A percentile compares a stretch with the other conserved stretches of the same genome.
Conservation (phyloP, 2,113 vertebrate genomes). For the Psilopogon haemacephalus region DNA sequence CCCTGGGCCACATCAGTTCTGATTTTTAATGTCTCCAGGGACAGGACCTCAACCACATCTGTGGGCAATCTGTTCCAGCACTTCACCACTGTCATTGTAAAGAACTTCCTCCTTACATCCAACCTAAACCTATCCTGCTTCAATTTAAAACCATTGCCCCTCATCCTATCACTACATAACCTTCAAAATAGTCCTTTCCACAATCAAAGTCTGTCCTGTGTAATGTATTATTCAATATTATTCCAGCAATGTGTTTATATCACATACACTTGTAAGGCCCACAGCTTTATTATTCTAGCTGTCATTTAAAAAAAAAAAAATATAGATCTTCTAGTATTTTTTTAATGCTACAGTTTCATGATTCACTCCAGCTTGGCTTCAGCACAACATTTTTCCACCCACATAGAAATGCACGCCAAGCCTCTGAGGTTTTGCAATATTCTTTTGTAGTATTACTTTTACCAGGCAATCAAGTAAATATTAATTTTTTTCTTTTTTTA, state of each 20-base stretch:
- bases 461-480: conserved; percentile 80
- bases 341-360: conserved; percentile 74
- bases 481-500: conserved; percentile 72
- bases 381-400: conserved; percentile 76
- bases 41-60: too few species aligned
- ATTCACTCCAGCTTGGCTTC: conserved; percentile 77
- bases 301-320: background rate
- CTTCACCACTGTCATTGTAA: too few species aligned
- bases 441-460: conserved; percentile 82
- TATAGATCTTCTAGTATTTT: conserved; percentile 42
- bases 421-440: conserved; percentile 80
- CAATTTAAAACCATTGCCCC: too few species aligned
- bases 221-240: background rate
- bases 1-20: too few species aligned
- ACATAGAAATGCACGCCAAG: conserved; percentile 76
- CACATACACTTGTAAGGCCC: conserved; percentile 1
- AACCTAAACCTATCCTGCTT: too few species aligned
- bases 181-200: too few species aligned
- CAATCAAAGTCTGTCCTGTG: background rate
- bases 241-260: conserved; percentile 12
- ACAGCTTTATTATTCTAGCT: conserved; percentile 55
- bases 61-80: too few species aligned
- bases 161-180: too few species aligned
- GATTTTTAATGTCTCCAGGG: too few species aligned
- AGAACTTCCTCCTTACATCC: too few species aligned